phyloP scores from a whole-genome alignment of 2,797 vertebrate species.

The Sebastes matsubarae region DNA sequence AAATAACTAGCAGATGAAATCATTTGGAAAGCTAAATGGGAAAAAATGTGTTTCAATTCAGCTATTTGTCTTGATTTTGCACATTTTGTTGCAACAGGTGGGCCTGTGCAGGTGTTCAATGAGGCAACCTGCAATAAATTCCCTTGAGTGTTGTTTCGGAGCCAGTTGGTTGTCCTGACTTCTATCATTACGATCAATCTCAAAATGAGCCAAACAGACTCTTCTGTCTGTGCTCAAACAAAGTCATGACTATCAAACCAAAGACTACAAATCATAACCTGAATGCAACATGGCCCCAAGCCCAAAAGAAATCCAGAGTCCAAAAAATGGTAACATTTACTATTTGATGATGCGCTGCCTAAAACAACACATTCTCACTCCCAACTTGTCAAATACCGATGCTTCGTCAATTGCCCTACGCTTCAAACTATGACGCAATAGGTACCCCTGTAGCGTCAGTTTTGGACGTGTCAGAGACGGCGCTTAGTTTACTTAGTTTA shows the following conservation, averaged over 20 bases:
- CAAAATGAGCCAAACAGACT: neutral
- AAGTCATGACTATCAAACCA: neutral
- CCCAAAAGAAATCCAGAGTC: too few species aligned
- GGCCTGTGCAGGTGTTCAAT: conserved; percentile 21
- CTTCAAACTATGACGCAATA: too few species aligned
- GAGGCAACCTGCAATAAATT: neutral
- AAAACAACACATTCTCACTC: too few species aligned
- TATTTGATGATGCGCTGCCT: too few species aligned
- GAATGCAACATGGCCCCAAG: neutral
- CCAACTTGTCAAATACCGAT: too few species aligned
- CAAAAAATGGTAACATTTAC: rapidly evolving
- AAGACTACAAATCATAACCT: neutral
- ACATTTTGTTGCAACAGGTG: conserved; percentile 20
- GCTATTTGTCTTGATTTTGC: conserved; percentile 21
- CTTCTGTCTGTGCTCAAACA: neutral
- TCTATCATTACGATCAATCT: neutral
- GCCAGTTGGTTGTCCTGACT: neutral
- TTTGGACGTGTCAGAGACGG: too few species aligned
- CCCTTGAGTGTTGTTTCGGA: neutral
- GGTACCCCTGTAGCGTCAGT: rapidly evolving
- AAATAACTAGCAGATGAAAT: neutral
- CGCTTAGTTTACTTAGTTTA: too few species aligned
- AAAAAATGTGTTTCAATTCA: neutral
- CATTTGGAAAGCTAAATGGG: neutral
- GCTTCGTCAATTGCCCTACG: too few species aligned